Percentiles rank a stretch among this genome's conserved stretches.
phyloP scores from a whole-genome alignment of 1,140 invertebrate species.

The Drosophila ogumai region DNA sequence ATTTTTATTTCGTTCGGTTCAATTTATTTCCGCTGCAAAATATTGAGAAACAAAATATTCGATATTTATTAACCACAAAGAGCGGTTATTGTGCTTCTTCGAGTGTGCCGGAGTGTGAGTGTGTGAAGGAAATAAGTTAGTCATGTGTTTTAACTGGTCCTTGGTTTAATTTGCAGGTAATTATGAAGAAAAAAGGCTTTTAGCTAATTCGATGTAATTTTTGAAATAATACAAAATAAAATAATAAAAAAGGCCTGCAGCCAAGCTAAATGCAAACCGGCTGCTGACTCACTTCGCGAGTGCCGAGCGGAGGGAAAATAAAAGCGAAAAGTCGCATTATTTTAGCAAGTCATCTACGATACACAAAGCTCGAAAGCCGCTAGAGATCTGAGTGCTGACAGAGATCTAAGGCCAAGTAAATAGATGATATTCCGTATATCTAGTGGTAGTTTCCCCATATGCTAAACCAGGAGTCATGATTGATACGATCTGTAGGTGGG shows the following conservation, averaged over 20 bases:
- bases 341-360: constrained; percentile 58
- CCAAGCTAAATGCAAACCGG: constrained; percentile 59
- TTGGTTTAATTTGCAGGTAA: constrained; percentile 63
- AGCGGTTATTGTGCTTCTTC: neutral
- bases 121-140: constrained; percentile 8
- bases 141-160: constrained; percentile 50
- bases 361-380: constrained; percentile 45
- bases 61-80: neutral
- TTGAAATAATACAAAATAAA: neutral
- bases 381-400: constrained; percentile 25
- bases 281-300: constrained; percentile 67
- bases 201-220: constrained; percentile 53
- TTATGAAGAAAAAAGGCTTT: constrained; percentile 59
- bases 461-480: constrained; percentile 38
- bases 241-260: constrained; percentile 40
- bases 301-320: constrained; percentile 18
- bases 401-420: constrained; percentile 59
- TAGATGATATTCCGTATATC: constrained; percentile 39
- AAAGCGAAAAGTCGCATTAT: constrained; percentile 31
- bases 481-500: constrained; percentile 41
- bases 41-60: neutral
- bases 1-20: constrained; percentile 10
- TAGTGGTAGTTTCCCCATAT: constrained; percentile 46
- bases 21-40: neutral
- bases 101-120: neutral